Percentiles rank a stretch among this genome's conserved stretches.
phyloP scores from a whole-genome alignment of 2,797 vertebrate species.

The Chelmon rostratus region DNA sequence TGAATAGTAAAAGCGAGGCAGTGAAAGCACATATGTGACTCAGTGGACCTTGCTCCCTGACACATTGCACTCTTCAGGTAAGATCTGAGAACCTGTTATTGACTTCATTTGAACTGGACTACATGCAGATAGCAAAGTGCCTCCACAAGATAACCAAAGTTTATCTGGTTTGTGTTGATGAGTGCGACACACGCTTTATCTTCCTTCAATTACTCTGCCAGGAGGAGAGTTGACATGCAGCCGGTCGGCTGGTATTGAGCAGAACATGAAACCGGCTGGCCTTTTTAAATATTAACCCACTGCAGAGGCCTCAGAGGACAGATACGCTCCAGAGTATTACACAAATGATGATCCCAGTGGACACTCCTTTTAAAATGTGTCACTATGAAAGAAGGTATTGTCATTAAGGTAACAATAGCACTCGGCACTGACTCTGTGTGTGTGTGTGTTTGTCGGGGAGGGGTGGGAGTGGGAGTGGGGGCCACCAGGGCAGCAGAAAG shows the following conservation, averaged over 20 bases:
- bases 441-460: constrained; percentile 30
- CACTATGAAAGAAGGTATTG: constrained; percentile 6
- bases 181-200: constrained; percentile 46
- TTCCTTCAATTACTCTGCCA: constrained; percentile 29
- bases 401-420: constrained; percentile 40
- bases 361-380: constrained; percentile 19
- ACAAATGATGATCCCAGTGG: background rate
- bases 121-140: constrained; percentile 13
- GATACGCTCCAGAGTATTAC: constrained; percentile 17
- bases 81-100: background rate
- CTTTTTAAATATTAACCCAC: constrained; percentile 88
- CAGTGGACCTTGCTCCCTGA: constrained; percentile 36
- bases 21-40: constrained; percentile 38
- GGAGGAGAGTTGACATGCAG: constrained; percentile 58
- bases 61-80: constrained; percentile 10
- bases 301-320: constrained; percentile 42
- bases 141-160: constrained; percentile 27
- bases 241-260: constrained; percentile 57
- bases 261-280: constrained; percentile 81
- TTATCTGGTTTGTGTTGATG: constrained; percentile 24
- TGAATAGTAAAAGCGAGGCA: constrained; percentile 35
- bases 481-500: constrained; percentile 49
- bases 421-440: constrained; percentile 25
- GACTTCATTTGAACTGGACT: constrained; percentile 23
- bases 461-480: constrained; percentile 60